Evolutionary conservation across 2,888 invertebrate species (phyloP).

Genomic region (Oasisia sp.): DNA sequence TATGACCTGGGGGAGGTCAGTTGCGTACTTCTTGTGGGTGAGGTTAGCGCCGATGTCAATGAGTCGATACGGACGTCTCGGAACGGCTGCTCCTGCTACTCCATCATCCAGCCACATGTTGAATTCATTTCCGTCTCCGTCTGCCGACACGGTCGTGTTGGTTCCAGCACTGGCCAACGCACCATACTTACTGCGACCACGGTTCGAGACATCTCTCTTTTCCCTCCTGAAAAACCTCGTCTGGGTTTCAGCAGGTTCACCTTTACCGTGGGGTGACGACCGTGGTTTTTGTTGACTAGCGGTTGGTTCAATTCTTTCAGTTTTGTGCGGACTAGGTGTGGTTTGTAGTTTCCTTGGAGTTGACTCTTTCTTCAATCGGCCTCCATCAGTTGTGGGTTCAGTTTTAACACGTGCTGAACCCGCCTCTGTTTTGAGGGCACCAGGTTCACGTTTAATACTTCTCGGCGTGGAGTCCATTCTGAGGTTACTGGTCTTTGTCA

Average conservation of each 20-base stretch:
- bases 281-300: neutral
- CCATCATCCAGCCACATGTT: neutral
- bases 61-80: neutral
- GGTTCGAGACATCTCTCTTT: neutral
- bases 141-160: neutral
- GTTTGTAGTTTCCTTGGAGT: neutral
- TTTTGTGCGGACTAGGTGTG: neutral
- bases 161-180: neutral
- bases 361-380: neutral
- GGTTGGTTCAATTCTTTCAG: neutral
- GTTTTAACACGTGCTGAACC: neutral
- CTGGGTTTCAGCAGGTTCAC: neutral
- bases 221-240: neutral
- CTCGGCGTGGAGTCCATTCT: neutral
- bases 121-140: neutral
- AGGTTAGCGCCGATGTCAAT: neutral
- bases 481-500: neutral
- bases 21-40: neutral
- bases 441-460: neutral
- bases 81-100: neutral
- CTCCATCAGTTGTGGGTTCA: neutral
- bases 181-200: neutral
- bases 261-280: neutral
- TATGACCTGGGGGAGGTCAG: constrained; percentile 6
- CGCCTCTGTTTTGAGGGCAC: neutral